phyloP scores from a whole-genome alignment of 2,797 vertebrate species.

The Petrocephalus sullivani region DNA sequence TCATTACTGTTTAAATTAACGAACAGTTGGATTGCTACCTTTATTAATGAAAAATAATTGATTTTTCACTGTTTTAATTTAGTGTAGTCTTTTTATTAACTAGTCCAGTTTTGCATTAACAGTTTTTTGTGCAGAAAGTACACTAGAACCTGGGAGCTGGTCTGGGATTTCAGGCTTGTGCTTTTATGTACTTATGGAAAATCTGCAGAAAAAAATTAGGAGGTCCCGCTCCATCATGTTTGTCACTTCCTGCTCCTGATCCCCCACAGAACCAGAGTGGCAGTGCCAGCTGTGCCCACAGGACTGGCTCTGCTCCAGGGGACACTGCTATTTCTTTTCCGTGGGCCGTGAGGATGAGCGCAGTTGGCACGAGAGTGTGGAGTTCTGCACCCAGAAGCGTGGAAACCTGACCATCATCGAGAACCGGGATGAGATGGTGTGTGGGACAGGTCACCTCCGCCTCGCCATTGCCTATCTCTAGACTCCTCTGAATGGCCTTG shows the following conservation, averaged over 20 bases:
- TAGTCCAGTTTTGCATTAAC: not conserved
- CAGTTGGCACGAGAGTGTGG: constrained; percentile 22
- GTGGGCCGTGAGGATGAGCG: constrained; percentile 19
- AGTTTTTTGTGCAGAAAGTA: not conserved
- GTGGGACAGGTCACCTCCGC: not conserved
- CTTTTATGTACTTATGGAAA: not conserved
- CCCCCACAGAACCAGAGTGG: not conserved
- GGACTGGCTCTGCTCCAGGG: constrained; percentile 21
- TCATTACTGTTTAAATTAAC: not conserved
- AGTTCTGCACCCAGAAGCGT: constrained; percentile 24
- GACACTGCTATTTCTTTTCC: constrained; percentile 33
- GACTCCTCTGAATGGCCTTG: not conserved
- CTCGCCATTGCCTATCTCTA: not conserved
- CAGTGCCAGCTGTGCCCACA: constrained; percentile 30
- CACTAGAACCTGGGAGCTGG: not conserved
- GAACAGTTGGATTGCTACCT: not conserved
- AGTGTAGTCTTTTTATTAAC: not conserved
- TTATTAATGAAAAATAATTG: not conserved
- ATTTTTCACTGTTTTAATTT: not conserved
- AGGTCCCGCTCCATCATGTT: not conserved
- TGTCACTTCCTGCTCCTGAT: not conserved
- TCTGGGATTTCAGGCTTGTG: not conserved
- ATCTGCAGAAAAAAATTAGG: not conserved
- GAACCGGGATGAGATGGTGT: constrained; percentile 27
- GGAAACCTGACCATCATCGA: constrained; percentile 24